Conservation (phyloP, 2,113 vertebrate genomes). For the Myrmecobius fasciatus region DNA sequence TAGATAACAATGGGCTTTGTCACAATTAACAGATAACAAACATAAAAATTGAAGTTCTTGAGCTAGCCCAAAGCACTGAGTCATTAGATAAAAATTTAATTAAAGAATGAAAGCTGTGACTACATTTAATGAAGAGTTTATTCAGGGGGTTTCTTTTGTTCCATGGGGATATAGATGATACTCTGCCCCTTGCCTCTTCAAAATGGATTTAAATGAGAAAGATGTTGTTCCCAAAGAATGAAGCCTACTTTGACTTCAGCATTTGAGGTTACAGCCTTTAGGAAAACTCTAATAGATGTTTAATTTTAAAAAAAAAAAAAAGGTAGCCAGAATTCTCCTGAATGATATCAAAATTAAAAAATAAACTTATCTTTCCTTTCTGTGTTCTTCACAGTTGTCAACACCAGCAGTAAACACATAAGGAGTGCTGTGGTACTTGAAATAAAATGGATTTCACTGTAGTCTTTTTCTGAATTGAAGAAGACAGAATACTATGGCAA, state of each 20-base stretch:
- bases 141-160: slow-evolving; percentile 16
- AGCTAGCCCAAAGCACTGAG: slow-evolving; percentile 57
- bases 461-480: not conserved
- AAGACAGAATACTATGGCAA: not conserved
- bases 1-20: slow-evolving; percentile 26
- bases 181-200: slow-evolving; percentile 48
- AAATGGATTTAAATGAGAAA: slow-evolving; percentile 58
- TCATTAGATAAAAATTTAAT: slow-evolving; percentile 74
- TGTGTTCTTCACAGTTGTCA: slow-evolving; percentile 43
- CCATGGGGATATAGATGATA: slow-evolving; percentile 47
- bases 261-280: slow-evolving; percentile 39
- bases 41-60: slow-evolving; percentile 46
- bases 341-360: slow-evolving; percentile 43
- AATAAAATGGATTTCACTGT: slow-evolving; percentile 8
- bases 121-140: slow-evolving; percentile 59
- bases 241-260: slow-evolving; percentile 1
- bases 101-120: slow-evolving; percentile 50
- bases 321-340: slow-evolving; percentile 32
- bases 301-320: not conserved
- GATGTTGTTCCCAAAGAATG: slow-evolving; percentile 24
- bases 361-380: not conserved
- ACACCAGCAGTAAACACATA: slow-evolving; percentile 29
- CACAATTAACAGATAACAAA: slow-evolving; percentile 65
- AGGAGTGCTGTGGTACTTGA: slow-evolving; percentile 44
- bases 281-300: slow-evolving; percentile 30